These are phyloP conservation scores for Salvelinus alpinus DNA, from an alignment of 2,113 vertebrate species.

Conservation along the genomic window DNA sequence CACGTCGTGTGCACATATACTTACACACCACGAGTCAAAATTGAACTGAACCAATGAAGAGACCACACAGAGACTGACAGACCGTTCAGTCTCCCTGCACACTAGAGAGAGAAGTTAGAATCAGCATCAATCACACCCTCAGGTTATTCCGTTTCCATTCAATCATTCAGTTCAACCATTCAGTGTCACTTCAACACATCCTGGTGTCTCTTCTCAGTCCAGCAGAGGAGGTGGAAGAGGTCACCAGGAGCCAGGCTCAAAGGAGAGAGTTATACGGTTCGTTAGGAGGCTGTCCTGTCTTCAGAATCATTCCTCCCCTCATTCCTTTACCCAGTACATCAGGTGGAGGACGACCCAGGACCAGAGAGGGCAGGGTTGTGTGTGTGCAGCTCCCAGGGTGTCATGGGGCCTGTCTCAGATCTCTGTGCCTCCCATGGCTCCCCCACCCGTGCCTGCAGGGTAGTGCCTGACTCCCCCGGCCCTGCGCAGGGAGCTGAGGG, in stretches of 20 bases:
- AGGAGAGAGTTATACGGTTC: not conserved
- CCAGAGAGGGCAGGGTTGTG: slow-evolving; percentile 3
- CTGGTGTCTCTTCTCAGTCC: not conserved
- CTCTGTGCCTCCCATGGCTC: slow-evolving; percentile 67
- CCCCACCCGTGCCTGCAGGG: slow-evolving; percentile 80
- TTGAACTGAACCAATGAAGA: not conserved
- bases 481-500: slow-evolving; percentile 90
- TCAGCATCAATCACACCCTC: slow-evolving; percentile 36
- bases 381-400: not conserved
- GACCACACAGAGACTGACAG: slow-evolving; percentile 19
- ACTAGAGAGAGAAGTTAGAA: slow-evolving; percentile 24
- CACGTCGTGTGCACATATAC: too few relatives aligned
- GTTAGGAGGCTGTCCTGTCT: not conserved
- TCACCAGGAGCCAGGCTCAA: not conserved
- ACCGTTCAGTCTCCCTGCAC: slow-evolving; percentile 46
- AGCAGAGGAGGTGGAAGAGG: slow-evolving; percentile 12
- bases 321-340: slow-evolving; percentile 11
- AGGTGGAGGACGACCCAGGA: slow-evolving; percentile 6
- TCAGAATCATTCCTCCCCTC: not conserved
- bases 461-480: slow-evolving; percentile 81
- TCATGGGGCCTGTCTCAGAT: slow-evolving; percentile 45
- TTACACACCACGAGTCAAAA: not conserved
- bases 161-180: not conserved
- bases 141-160: slow-evolving; percentile 31
- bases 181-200: not conserved